Percentiles rank a stretch among this genome's conserved stretches.
These are phyloP conservation scores for Orthosia incerta DNA, from an alignment of 2,888 invertebrate genomes.

Conservation along the genomic window DNA sequence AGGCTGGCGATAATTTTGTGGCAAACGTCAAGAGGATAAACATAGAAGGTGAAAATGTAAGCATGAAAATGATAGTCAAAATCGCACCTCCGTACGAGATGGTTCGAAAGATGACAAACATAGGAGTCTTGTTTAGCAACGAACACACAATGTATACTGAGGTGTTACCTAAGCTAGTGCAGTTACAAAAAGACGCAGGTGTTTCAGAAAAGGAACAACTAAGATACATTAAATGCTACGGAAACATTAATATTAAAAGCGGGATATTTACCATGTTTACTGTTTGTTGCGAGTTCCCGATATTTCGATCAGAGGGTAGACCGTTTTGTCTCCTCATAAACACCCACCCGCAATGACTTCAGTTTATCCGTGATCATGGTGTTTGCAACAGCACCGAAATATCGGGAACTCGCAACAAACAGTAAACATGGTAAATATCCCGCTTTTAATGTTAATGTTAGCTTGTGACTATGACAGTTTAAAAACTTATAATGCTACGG, in stretches of 20 bases:
- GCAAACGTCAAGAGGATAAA: conserved; percentile 69
- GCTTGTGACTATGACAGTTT: too few species aligned
- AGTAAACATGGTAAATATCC: too few species aligned
- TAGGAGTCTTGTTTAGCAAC: conserved; percentile 67
- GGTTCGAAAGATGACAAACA: conserved; percentile 57
- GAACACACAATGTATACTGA: conserved; percentile 74
- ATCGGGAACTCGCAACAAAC: too few species aligned
- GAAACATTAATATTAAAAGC: too few species aligned
- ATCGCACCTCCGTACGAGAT: conserved; percentile 68
- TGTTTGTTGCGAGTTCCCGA: too few species aligned
- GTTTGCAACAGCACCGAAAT: too few species aligned
- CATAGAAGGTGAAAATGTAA: conserved; percentile 65
- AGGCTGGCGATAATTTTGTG: conserved; percentile 72
- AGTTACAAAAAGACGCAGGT: conserved; percentile 71
- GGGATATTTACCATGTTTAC: too few species aligned
- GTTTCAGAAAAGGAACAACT: conserved; percentile 70
- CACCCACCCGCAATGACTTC: too few species aligned
- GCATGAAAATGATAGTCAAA: conserved; percentile 72
- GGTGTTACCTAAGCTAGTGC: conserved; percentile 71
- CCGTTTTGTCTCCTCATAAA: too few species aligned
- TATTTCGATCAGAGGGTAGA: too few species aligned
- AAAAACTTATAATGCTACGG: conserved; percentile 78
- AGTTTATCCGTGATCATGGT: too few species aligned
- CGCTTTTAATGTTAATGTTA: too few species aligned
- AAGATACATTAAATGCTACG: conserved; percentile 73